These are phyloP conservation scores for Hydrolagus affinis DNA, from an alignment of 2,113 vertebrate genomes.

Conservation along the genomic window DNA sequence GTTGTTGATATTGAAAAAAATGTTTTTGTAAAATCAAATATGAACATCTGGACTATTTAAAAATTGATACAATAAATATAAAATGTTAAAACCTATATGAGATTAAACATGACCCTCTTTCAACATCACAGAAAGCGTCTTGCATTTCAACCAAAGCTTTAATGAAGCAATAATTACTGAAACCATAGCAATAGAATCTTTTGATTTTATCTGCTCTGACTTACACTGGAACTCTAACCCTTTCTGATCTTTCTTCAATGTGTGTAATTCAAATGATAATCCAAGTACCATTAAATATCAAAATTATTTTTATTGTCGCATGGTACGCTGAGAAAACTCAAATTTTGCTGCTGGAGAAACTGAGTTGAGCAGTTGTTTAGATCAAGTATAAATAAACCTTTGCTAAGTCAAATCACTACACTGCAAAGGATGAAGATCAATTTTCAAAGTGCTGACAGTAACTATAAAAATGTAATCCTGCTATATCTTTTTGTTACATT, in stretches of 20 bases:
- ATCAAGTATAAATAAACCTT: background rate
- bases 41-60: background rate
- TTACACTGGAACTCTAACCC: background rate
- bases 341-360: background rate
- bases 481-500: too few species aligned
- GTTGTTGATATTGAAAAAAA: too few species aligned
- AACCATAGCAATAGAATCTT: background rate
- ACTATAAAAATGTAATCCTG: background rate
- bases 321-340: background rate
- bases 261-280: background rate
- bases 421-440: background rate
- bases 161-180: slow-evolving; percentile 16
- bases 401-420: background rate
- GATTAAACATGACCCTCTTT: background rate
- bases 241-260: background rate
- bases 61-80: background rate
- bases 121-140: background rate
- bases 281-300: slow-evolving; percentile 1
- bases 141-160: background rate
- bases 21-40: background rate
- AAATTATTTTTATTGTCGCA: background rate
- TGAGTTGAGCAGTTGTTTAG: background rate
- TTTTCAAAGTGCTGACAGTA: background rate
- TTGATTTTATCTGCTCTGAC: background rate
- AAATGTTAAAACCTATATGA: background rate